phyloP scores from a whole-genome alignment of 2,113 vertebrate species.

The Sander vitreus region DNA sequence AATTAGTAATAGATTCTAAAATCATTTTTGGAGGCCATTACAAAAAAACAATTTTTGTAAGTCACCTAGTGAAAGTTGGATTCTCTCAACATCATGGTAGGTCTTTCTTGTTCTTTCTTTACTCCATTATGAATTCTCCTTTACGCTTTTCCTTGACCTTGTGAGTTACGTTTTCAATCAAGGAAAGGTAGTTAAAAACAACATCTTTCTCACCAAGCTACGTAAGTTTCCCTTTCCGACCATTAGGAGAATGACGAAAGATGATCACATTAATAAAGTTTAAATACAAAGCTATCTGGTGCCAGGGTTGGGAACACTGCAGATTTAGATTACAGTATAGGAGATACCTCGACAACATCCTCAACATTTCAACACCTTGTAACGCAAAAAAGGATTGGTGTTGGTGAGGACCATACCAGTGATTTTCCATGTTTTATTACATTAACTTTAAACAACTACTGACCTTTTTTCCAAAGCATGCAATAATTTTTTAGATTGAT shows the following conservation, averaged over 20 bases:
- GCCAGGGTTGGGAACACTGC: neutral
- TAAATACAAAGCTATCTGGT: neutral
- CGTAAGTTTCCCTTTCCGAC: neutral
- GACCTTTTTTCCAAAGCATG: constrained; percentile 14
- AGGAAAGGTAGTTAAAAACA: neutral
- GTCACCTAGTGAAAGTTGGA: neutral
- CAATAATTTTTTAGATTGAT: neutral
- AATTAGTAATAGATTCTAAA: neutral
- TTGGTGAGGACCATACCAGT: neutral
- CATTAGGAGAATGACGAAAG: neutral
- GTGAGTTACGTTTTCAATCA: neutral
- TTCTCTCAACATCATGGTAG: neutral
- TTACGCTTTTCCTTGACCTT: neutral
- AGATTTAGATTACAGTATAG: neutral
- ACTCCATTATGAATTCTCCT: neutral
- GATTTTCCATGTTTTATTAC: neutral
- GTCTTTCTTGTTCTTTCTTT: neutral
- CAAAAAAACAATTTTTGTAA: neutral
- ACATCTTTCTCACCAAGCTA: neutral
- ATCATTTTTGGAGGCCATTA: neutral
- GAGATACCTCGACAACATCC: neutral
- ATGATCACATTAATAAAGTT: neutral
- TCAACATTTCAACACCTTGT: neutral
- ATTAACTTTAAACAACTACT: constrained; percentile 3
- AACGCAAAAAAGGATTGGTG: neutral